Evolutionary conservation across 1,140 invertebrate genomes (phyloP), one percentile per base, ranked within the genome.

Genomic region (Leptestheria dahalacensis): DNA sequence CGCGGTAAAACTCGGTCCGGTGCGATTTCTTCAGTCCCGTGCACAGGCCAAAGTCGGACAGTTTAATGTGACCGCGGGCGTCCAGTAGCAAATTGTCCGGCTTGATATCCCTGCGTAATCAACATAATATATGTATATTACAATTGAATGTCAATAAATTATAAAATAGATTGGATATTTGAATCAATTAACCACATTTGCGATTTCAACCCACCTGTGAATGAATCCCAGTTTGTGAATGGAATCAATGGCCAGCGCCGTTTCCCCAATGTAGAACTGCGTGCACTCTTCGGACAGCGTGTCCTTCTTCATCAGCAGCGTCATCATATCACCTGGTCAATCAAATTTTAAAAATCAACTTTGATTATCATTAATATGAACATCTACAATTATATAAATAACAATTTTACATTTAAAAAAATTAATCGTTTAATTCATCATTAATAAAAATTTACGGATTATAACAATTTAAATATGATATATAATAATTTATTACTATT

Each of bases 191-290:
- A 41, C 6, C 33, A 41, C 6, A 41, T 15, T 41, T 41, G 6
- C 33, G 33, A 15, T 41, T 9, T 15, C 33, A 41, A 41, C 33
- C 6, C 33, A 41, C 33, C 33, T 81, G 74, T 99, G 97, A 75
- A 99, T 99, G 76, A 99, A 99, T 66, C 94, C 94, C 65, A 99
- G 80, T 73, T 94, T 96, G 75, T 99, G 97, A 76, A 99, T 99
- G 66, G 93, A 97, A 72, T 99, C 94, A 67, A 99, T 99, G 61
- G 97, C 96, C 63, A 98, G 77, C 23, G 95, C 93, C 41, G 94
- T 95, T 78, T 99, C 97, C 0, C 91, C 88, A 61, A 99, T 92
- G 75, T 99, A 99, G 78, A 99, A 99, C 76, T 99, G 93, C 59
- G 95, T 95, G 72, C 91, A 93, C 71, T 99, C 96, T 71, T 99